Percentiles rank a stretch among this genome's conserved stretches.
phyloP scores from a whole-genome alignment of 2,888 invertebrate genomes.

The Alcis repandata region DNA sequence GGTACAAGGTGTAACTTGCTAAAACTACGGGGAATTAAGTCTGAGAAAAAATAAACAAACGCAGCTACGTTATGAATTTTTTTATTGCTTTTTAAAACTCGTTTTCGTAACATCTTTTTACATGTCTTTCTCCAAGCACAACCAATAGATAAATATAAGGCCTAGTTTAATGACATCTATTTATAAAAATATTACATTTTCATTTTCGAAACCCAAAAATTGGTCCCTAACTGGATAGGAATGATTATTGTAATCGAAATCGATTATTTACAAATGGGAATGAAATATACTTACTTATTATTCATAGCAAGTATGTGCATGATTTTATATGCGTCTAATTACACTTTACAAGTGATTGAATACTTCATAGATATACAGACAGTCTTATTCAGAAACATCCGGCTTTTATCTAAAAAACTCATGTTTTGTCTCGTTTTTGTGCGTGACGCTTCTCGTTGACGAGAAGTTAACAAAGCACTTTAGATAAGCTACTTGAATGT shows the following conservation, averaged over 20 bases:
- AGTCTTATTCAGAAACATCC: conserved; percentile 5
- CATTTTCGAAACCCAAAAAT: conserved; percentile 13
- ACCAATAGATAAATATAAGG: conserved; percentile 8
- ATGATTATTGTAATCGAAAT: conserved; percentile 16
- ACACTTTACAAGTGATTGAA: conserved; percentile 41
- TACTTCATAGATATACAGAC: conserved; percentile 53
- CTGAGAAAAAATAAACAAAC: conserved; percentile 8
- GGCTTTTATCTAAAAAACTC: not conserved
- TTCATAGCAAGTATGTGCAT: conserved; percentile 13
- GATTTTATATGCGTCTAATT: conserved; percentile 32
- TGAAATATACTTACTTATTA: not conserved
- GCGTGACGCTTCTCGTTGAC: conserved; percentile 4
- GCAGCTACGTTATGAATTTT: conserved; percentile 19
- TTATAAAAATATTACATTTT: not conserved
- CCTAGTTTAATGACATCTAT: conserved; percentile 4
- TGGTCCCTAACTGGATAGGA: conserved; percentile 37
- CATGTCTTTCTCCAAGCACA: conserved; percentile 23
- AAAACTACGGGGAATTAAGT: too few relatives aligned
- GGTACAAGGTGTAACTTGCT: too few relatives aligned
- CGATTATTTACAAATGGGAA: conserved; percentile 43
- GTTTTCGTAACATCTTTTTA: conserved; percentile 14
- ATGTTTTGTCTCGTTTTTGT: conserved; percentile 8
- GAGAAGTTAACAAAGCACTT: not conserved
- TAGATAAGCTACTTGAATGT: not conserved
- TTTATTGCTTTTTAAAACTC: conserved; percentile 29